Evolutionary conservation across 53 echinoderm and acorn worm genomes (phyloP), one percentile per base, ranked within the genome.

Genomic region (Pentamera pediparva): DNA sequence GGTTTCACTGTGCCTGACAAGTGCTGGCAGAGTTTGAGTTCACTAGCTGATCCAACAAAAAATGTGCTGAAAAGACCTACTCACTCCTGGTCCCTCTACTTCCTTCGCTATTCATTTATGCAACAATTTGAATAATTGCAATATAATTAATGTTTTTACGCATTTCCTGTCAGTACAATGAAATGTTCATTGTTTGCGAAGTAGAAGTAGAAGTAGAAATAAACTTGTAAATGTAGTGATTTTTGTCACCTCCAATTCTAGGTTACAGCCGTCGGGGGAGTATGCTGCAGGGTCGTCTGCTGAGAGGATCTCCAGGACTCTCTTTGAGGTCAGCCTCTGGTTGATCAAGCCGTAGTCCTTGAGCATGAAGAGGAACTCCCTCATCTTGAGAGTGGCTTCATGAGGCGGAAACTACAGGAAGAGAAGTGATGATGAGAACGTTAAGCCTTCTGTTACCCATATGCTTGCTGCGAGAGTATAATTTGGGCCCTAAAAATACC

Each of bases 321-420:
- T 77, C 59, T 83, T 89, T 8, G 98, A 81, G 17, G 91, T 82
- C 34, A 98, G 75, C 37, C 65, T 86, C 6, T 92, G 86, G 52
- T 96, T 98, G 62, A 98, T 85, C 32, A 98, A 71, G 4, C 84
- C 73, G 59, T 88, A 98, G 53, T 98, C 98, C 28, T 92, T 86
- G 62, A 98, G 63, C 81, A 89, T 91, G 78, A 89, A 87, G 25
- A 98, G 86, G 71, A 98, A 98, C 36, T 89, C 89, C 22, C 98
- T 51, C 98, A 98, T 98, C 79, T 83, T 98, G 11, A 98, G 70
- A 10, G 89, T 84, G 10, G 78, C 79, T 41, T 98, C 98, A 47
- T 83, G 75, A 25, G 91, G 91, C 11, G 38, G 34, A 69, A 76
- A 86, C 89, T 88, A 26, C n/a, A 38, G 2, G 54, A 28, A 28